Evolutionary conservation across 1,140 invertebrate species (phyloP).

Genomic region (Oryctes rhinoceros): DNA sequence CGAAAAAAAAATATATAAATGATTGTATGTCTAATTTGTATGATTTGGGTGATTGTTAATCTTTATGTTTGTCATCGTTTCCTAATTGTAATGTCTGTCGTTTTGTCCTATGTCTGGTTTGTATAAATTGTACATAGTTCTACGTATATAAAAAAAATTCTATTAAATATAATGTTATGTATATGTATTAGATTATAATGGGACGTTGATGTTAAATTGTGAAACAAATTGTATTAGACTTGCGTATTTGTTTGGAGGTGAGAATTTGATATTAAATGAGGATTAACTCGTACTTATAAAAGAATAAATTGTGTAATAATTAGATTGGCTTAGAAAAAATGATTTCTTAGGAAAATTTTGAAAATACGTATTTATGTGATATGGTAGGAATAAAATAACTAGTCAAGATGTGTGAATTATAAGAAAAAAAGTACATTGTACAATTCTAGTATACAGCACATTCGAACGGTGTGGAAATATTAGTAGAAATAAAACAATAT

Average conservation of each 20-base stretch:
- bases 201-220: neutral
- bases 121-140: conserved; percentile 15
- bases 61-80: neutral
- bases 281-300: too few species aligned
- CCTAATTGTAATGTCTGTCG: neutral
- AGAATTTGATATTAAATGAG: too few species aligned
- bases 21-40: neutral
- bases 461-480: neutral
- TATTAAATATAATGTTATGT: conserved; percentile 16
- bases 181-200: neutral
- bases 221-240: neutral
- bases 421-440: neutral
- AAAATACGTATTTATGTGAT: too few species aligned
- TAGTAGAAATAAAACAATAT: neutral
- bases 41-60: conserved; percentile 3
- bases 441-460: conserved; percentile 6
- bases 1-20: conserved; percentile 25
- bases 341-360: too few species aligned
- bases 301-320: too few species aligned
- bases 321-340: too few species aligned
- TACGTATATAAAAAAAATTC: neutral
- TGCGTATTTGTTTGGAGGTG: too few species aligned
- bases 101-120: neutral
- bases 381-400: neutral
- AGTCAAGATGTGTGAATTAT: neutral